phyloP scores from a whole-genome alignment of 2,797 vertebrate species.

The Propithecus deckenii region DNA sequence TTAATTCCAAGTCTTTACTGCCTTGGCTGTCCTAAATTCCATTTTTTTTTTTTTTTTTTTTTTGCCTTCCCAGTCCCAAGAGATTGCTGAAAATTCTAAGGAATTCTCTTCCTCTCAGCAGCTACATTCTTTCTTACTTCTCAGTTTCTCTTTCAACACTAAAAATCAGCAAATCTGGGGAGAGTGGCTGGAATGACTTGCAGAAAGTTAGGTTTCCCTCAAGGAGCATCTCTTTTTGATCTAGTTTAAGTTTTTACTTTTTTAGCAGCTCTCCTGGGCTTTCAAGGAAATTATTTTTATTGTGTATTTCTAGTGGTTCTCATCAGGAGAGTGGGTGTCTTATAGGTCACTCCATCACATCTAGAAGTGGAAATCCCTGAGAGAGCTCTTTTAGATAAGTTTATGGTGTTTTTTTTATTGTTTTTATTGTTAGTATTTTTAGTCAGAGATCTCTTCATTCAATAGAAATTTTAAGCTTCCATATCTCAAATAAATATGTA shows the following conservation, averaged over 20 bases:
- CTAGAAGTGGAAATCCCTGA: not conserved
- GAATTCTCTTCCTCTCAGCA: not conserved
- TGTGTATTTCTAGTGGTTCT: not conserved
- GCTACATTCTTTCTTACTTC: not conserved
- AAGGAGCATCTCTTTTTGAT: not conserved
- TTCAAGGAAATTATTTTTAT: not conserved
- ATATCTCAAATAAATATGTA: not conserved
- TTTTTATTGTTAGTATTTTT: not conserved
- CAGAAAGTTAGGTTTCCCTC: not conserved
- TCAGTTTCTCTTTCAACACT: not conserved
- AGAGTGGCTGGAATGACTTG: not conserved
- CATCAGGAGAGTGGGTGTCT: not conserved
- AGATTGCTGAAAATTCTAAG: not conserved
- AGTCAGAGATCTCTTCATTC: not conserved
- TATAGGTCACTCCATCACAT: not conserved
- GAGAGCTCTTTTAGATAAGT: not conserved
- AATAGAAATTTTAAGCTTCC: not conserved
- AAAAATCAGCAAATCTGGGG: not conserved
- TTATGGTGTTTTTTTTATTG: not conserved
- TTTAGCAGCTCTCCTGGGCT: not conserved
- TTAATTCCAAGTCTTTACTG: not conserved
- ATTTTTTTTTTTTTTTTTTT: not conserved
- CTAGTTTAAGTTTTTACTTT: not conserved
- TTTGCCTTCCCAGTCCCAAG: not conserved
- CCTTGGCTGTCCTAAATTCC: not conserved